Conservation (phyloP, 1,140 invertebrate species). For the Pissodes strobi region DNA sequence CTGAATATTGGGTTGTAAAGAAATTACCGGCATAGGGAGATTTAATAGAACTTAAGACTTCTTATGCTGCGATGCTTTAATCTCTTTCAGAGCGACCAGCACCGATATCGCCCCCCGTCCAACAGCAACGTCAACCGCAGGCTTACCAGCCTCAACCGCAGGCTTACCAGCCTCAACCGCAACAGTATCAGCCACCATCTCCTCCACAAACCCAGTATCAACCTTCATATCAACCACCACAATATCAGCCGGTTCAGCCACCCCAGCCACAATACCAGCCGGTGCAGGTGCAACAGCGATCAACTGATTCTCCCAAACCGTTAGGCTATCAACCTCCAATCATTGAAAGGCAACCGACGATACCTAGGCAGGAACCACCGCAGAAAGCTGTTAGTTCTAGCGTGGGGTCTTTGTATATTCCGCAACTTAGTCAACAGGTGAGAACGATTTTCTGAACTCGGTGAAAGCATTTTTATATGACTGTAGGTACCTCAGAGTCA, state of each 20-base stretch:
- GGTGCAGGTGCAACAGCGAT: slow-evolving; percentile 12
- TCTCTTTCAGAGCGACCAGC: too few species aligned
- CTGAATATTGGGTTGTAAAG: too few species aligned
- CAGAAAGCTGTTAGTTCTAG: slow-evolving; percentile 37
- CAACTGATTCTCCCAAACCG: slow-evolving; percentile 21
- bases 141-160: slow-evolving; percentile 44
- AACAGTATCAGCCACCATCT: too few species aligned
- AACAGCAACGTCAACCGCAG: slow-evolving; percentile 22
- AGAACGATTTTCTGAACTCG: not conserved
- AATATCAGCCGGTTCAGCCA: slow-evolving; percentile 13
- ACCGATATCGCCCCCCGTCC: slow-evolving; percentile 44
- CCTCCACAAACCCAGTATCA: slow-evolving; percentile 31
- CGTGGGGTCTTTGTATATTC: slow-evolving; percentile 53
- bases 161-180: slow-evolving; percentile 38
- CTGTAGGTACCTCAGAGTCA: too few species aligned
- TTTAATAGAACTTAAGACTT: too few species aligned
- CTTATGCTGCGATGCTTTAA: too few species aligned
- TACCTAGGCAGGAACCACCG: slow-evolving; percentile 29
- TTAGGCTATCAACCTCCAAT: slow-evolving; percentile 36
- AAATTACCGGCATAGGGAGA: too few species aligned
- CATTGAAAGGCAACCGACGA: slow-evolving; percentile 34
- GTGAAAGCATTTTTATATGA: not conserved
- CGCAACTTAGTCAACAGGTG: slow-evolving; percentile 48
- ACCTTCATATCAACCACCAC: slow-evolving; percentile 42
- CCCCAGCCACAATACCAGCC: slow-evolving; percentile 15